Base-by-base conservation (phyloP, 1,140 invertebrate species). In the Atta colombica region DNA sequence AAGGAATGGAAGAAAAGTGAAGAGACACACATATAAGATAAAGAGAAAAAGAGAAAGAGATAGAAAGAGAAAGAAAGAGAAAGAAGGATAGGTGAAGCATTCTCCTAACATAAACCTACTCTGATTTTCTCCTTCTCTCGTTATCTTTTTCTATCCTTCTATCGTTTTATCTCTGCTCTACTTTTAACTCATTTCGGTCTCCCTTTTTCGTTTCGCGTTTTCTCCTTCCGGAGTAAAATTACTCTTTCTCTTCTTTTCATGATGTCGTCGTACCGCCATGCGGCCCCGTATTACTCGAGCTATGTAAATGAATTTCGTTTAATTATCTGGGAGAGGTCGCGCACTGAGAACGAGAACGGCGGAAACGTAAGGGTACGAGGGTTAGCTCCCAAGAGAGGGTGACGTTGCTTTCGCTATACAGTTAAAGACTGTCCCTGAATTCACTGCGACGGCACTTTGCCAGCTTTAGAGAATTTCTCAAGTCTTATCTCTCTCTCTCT, bases 271-370 rank as follows among this genome's bases (percentile, higher is more conserved):
- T 49, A 82, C 55, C 87, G 86, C 63, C 78, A 85, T 65, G 87
- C 84, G 71, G 74, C 82, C 88, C 89, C 91, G 93, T 94, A 94
- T 95, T 95, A 95, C 94, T 91, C 87, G 87, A 94, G 94, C 94
- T 95, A 95, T 95, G 94, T 94, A 95, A 95, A 95, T 95, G 94
- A 95, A 95, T 94, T 95, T 95, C 93, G 94, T 95, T 94, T 94
- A 95, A 94, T 95, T 95, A 94, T 94, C 92, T 86, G 88, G 87
- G 89, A 87, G 80, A 87, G 77, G 81, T 85, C 81, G 86, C 60
- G 65, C 49, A 68, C 71, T 74, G 74, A 74, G 58, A 63, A 78
- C 77, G 74, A 74, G 58, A 63, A 78, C 87, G 66, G 55, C 51
- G 65, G 88, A 53, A 72, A 71, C 60, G 85, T 84, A 58, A 80